phyloP scores from a whole-genome alignment of 2,113 vertebrate species.

The Cyphomyrus discorhynchus region DNA sequence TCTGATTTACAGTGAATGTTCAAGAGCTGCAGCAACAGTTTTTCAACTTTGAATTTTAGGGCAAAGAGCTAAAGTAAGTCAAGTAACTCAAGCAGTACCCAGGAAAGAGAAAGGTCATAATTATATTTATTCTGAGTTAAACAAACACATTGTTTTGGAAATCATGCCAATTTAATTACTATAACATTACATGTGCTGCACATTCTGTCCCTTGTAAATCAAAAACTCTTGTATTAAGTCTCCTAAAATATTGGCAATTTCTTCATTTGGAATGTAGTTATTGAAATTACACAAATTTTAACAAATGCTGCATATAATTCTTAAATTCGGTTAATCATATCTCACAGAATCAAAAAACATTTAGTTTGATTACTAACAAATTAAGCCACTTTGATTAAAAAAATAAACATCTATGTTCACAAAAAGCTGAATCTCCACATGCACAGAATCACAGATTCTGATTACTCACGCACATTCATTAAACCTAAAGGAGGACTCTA shows the following conservation, averaged over 20 bases:
- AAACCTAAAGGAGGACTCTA: slow-evolving; percentile 35
- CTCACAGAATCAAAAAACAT: not conserved
- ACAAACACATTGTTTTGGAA: not conserved
- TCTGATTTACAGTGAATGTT: not conserved
- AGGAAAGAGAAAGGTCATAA: not conserved
- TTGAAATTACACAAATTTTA: not conserved
- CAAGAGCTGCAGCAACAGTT: not conserved
- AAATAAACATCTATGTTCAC: not conserved
- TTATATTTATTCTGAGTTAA: not conserved
- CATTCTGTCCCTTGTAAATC: not conserved
- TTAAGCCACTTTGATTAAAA: not conserved
- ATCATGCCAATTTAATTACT: not conserved
- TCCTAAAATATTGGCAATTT: not conserved
- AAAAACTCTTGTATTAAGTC: not conserved
- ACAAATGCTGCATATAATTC: not conserved
- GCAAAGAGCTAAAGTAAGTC: not conserved
- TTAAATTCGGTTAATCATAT: not conserved
- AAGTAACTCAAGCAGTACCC: not conserved
- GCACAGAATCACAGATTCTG: slow-evolving; percentile 46
- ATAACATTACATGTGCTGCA: not conserved
- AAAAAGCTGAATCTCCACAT: slow-evolving; percentile 18
- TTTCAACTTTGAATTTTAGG: not conserved
- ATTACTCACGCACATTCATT: slow-evolving; percentile 53
- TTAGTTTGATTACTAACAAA: not conserved
- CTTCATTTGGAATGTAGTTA: not conserved